Evolutionary conservation across 2,888 invertebrate genomes (phyloP), one percentile per base, ranked within the genome.

Genomic region (Eupelmus urozonus): DNA sequence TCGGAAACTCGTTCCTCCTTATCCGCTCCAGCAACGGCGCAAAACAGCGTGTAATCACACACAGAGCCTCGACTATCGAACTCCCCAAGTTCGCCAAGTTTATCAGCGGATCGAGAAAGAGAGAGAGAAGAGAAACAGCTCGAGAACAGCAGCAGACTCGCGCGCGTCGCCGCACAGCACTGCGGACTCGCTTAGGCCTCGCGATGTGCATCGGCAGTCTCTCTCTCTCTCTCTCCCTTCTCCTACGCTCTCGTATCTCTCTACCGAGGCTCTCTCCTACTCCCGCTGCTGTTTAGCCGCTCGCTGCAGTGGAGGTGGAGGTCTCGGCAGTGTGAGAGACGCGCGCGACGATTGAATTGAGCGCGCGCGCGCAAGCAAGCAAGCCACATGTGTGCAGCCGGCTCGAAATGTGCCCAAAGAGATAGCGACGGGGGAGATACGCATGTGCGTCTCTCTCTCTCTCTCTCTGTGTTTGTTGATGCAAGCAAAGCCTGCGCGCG

Each of bases 401-500:
- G 5, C 9, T 34, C 9, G 34, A 34, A 34, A 34, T 34, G 34
- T 9, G 34, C 34, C 5, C 9, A 9, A n/a, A 34, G 34, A 34
- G 34, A 34, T 34, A 34, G 34, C 9, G n/a, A n/a, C n/a, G n/a
- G n/a, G n/a, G n/a, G n/a, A n/a, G n/a, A n/a, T n/a, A n/a, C n/a
- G n/a, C n/a, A n/a, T n/a, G n/a, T n/a, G n/a, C n/a, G n/a, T n/a
- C n/a, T n/a, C n/a, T n/a, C n/a, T n/a, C n/a, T n/a, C n/a, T n/a
- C n/a, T n/a, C n/a, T n/a, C n/a, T n/a, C n/a, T n/a, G n/a, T 69
- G 69, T 76, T 76, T 76, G 53, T 76, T 76, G 69, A 69, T 69
- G 69, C 51, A 20, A 51, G 42, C 42, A 55, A 42, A 11, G 49
- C 3, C 63, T 55, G 27, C n/a, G 18, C 16, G 55, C n/a, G 25